Evolutionary conservation across 2,113 vertebrate genomes (phyloP), one percentile per base, ranked within the genome.

Genomic region (Cricetomys ansorgei): DNA sequence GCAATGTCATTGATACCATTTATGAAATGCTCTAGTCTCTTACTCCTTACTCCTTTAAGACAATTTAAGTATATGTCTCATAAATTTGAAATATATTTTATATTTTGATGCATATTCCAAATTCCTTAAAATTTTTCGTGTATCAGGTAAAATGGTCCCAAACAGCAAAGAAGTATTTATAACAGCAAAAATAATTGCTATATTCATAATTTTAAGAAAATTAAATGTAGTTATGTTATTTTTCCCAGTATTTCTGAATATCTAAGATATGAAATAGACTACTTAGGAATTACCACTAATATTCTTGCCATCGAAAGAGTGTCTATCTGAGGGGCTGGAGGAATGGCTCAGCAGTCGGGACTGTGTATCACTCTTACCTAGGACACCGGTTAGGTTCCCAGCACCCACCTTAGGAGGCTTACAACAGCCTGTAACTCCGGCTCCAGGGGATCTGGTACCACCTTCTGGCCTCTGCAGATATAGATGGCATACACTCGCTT

Each of bases 21-120:
- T 91, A 77, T 48, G 19, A 55, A 87, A 65, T 12, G 34, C 55
- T 86, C 59, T 72, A 79, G 77, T 96, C 77, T 87, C 34, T 96
- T 93, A 21, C 73, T 88, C 4, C 65, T 89, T 85, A 84, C 19
- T 85, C n/a, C n/a, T 92, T 91, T 88, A 81, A 94, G 86, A 86
- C 23, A 70, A 50, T 29, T 37, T 89, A 84, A 31, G 40, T 43
- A 9, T 48, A 50, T 65, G 23, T 43, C 9, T 13, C 15, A 80
- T 31, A 34, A 77, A 69, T 73, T 92, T 95, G 48, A 94, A 91
- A 21, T 75, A 70, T 50, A 34, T 37, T 88, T 25, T 69, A 53
- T 89, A 91, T 86, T 67, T 45, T n/a, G 4, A 7, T 50, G 65
- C 72, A 65, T 12, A 43, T 86, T 93, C 87, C 19, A 91, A 67